These are phyloP conservation scores for Halocaridina rubra DNA, from an alignment of 2,888 invertebrate genomes.

Conservation along the genomic window DNA sequence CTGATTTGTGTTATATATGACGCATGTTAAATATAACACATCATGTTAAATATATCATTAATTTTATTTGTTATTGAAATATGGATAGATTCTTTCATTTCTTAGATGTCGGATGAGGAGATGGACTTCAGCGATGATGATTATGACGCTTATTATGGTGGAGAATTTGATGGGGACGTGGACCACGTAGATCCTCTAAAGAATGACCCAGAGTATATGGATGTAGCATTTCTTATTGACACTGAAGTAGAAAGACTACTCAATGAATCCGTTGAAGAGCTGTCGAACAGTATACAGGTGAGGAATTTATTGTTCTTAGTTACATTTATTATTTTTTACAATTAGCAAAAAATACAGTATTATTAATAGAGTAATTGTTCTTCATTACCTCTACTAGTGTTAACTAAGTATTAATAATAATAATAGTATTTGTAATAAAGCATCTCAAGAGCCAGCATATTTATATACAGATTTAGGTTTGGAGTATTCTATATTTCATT, in stretches of 20 bases:
- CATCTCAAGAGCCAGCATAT: too few relatives aligned
- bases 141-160: slow-evolving; percentile 82
- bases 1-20: neutral
- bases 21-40: too few relatives aligned
- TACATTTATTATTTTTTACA: too few relatives aligned
- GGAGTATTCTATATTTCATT: too few relatives aligned
- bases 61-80: neutral
- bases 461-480: too few relatives aligned
- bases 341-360: too few relatives aligned
- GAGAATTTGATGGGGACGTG: slow-evolving; percentile 85
- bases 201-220: slow-evolving; percentile 91
- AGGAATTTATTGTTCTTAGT: too few relatives aligned
- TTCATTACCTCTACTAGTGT: too few relatives aligned
- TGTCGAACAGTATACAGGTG: slow-evolving; percentile 82
- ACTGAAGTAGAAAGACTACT: slow-evolving; percentile 84
- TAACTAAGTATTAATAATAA: too few relatives aligned
- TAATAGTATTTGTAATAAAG: too few relatives aligned
- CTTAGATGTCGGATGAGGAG: slow-evolving; percentile 63
- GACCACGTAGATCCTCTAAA: slow-evolving; percentile 84
- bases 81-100: neutral
- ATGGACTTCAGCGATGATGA: slow-evolving; percentile 76
- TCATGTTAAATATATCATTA: too few relatives aligned
- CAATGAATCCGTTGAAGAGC: slow-evolving; percentile 90
- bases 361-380: too few relatives aligned
- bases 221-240: slow-evolving; percentile 87